phyloP scores from a whole-genome alignment of 2,797 vertebrate species.

The Lagodon rhomboides region DNA sequence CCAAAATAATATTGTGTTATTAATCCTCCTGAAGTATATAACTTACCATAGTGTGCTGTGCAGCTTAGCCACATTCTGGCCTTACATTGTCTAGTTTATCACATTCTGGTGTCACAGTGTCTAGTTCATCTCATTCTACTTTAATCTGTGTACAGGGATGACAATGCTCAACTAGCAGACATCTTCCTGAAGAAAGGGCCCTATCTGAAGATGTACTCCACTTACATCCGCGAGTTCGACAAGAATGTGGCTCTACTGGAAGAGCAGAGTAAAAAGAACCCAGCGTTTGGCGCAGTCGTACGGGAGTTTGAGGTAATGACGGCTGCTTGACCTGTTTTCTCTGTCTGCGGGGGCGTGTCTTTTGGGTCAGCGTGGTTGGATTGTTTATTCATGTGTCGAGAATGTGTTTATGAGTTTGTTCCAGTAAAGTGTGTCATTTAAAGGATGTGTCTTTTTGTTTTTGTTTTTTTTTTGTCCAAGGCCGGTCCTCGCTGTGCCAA shows the following conservation, averaged over 20 bases:
- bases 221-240: conserved; percentile 97
- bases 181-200: conserved; percentile 98
- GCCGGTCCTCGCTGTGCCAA: conserved; percentile 93
- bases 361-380: neutral
- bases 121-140: neutral
- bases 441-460: neutral
- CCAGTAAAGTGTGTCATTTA: conserved; percentile 3
- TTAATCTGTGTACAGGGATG: conserved; percentile 84
- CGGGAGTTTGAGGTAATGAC: conserved; percentile 93
- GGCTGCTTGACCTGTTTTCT: conserved; percentile 68
- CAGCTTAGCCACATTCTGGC: neutral
- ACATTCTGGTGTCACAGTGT: neutral
- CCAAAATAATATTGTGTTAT: too few relatives aligned
- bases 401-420: conserved; percentile 9
- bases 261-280: conserved; percentile 94
- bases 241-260: conserved; percentile 95
- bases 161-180: conserved; percentile 92
- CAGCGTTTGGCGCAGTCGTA: conserved; percentile 89
- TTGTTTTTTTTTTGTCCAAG: conserved; percentile 78
- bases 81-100: neutral
- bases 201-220: conserved; percentile 99
- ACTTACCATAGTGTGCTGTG: neutral
- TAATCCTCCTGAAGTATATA: neutral
- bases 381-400: conserved; percentile 23
- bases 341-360: neutral